Evolutionary conservation across 2,888 invertebrate species (phyloP).

Genomic region (Tenthredo amoena): DNA sequence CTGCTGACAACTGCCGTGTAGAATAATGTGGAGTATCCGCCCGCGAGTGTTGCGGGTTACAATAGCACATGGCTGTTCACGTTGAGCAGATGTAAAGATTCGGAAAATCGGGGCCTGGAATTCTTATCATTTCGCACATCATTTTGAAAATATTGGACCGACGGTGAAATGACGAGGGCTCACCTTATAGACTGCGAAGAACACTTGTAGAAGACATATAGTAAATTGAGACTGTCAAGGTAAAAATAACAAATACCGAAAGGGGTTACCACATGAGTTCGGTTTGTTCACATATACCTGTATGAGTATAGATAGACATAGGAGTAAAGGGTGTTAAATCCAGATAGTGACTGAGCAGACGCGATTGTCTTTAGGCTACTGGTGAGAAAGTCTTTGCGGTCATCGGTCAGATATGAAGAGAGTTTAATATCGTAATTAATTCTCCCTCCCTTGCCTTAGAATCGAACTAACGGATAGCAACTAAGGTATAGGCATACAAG

Average conservation of each 20-base stretch:
- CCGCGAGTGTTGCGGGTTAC: no score
- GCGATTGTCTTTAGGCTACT: not conserved
- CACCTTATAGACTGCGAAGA: no score
- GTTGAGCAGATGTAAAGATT: no score
- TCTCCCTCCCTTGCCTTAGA: not conserved
- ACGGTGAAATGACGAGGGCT: not conserved
- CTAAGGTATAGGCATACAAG: not conserved
- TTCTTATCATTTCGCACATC: no score
- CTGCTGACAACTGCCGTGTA: not conserved
- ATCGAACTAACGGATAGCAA: not conserved
- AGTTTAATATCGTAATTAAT: not conserved
- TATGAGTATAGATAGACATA: no score
- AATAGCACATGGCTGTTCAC: no score
- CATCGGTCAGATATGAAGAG: not conserved
- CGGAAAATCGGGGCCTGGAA: not conserved
- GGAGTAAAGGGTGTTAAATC: not conserved
- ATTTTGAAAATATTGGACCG: not conserved
- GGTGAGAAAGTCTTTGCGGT: not conserved
- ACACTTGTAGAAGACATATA: no score
- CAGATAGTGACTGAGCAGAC: not conserved
- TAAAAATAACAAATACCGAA: no score
- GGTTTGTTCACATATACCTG: no score
- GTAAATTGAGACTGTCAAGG: no score
- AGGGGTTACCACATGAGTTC: no score
- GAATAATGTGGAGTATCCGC: no score